phyloP scores from a whole-genome alignment of 2,797 vertebrate species.

The Lates japonicus region DNA sequence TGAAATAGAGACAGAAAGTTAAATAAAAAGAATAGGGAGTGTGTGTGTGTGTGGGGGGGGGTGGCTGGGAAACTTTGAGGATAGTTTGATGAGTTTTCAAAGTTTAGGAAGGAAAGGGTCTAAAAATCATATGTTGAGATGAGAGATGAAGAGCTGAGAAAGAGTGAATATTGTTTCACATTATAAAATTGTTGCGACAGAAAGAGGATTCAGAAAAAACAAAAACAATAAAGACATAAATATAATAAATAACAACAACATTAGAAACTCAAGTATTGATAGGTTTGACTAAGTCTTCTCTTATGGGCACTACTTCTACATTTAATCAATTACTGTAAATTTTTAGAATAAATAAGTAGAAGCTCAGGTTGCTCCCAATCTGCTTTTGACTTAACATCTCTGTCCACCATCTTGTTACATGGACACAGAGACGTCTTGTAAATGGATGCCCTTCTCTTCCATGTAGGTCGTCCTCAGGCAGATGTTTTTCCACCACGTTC shows the following conservation, averaged over 20 bases:
- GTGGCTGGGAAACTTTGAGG: too few relatives aligned
- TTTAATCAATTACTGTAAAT: neutral
- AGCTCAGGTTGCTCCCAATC: neutral
- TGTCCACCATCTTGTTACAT: constrained; percentile 3
- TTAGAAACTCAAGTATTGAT: neutral
- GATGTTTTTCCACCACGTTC: constrained; percentile 82
- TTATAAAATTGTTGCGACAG: neutral
- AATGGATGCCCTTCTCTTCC: neutral
- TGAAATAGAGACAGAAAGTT: constrained; percentile 77
- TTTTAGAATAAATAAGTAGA: neutral
- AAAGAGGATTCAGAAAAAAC: neutral
- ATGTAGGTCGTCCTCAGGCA: constrained; percentile 56
- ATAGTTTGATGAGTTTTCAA: constrained; percentile 8
- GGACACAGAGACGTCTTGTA: neutral
- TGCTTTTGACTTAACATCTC: constrained; percentile 7
- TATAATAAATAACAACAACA: neutral
- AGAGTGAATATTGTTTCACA: neutral
- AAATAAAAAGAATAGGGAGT: constrained; percentile 62
- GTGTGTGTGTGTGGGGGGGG: constrained; percentile 24
- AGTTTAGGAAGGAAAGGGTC: neutral
- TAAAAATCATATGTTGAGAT: neutral
- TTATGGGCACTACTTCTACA: neutral
- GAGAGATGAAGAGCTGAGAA: neutral
- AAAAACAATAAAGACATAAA: neutral
- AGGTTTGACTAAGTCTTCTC: neutral